Percentiles rank a stretch among this genome's conserved stretches.
phyloP scores from a whole-genome alignment of 2,797 vertebrate genomes.

The Micromesistius poutassou region DNA sequence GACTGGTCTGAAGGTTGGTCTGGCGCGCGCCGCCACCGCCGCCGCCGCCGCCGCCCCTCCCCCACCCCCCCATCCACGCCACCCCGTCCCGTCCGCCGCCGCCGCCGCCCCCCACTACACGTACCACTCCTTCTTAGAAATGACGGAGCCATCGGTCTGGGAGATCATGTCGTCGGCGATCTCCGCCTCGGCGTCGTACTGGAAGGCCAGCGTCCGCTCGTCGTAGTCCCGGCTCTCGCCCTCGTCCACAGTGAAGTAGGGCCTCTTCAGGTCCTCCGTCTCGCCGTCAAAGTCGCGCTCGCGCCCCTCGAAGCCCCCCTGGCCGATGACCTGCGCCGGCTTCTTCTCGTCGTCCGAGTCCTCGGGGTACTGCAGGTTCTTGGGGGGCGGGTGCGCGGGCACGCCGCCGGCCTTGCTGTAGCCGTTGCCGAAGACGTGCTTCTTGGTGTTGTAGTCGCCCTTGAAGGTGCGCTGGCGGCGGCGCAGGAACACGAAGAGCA shows the following conservation, averaged over 20 bases:
- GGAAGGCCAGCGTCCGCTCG: conserved; percentile 93
- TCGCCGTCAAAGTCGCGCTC: conserved; percentile 81
- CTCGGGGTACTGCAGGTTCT: conserved; percentile 93
- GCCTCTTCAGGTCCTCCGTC: conserved; percentile 90
- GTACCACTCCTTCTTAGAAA: conserved; percentile 99
- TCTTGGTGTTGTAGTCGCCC: conserved; percentile 99
- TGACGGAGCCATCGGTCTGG: conserved; percentile 97
- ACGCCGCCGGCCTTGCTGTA: conserved; percentile 91
- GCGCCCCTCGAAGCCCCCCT: conserved; percentile 82
- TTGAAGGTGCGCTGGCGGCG: conserved; percentile 97
- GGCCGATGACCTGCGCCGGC: conserved; percentile 77
- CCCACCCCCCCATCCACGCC: too few relatives aligned
- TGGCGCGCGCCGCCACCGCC: too few relatives aligned
- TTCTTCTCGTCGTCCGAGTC: conserved; percentile 98
- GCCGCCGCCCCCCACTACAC: conserved; percentile 80
- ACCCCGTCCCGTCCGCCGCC: too few relatives aligned
- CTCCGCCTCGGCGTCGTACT: conserved; percentile 92
- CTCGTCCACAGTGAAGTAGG: conserved; percentile 97
- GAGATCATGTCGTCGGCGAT: conserved; percentile 96
- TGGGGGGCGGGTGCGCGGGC: conserved; percentile 85
- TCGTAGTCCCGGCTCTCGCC: conserved; percentile 86
- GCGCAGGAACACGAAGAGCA: conserved; percentile 88
- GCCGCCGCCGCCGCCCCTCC: too few relatives aligned
- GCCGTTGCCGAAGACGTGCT: conserved; percentile 94
- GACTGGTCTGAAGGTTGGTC: not conserved